Base-by-base conservation (phyloP, 30 jellyfish, hydroid and myxozoan genomes). In the Morbakka virulenta region DNA sequence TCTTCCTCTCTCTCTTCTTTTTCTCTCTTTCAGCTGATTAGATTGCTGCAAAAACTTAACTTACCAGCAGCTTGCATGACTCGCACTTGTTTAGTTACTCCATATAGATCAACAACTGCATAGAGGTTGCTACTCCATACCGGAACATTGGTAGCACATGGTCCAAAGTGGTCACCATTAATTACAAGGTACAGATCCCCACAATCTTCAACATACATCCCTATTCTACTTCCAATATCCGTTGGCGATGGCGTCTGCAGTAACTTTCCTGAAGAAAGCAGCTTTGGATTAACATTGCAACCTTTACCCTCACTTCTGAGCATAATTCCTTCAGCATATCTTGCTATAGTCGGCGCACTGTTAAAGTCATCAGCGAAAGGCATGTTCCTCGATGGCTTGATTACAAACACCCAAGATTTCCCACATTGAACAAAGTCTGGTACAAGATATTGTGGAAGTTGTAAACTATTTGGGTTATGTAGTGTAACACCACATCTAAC, bases 91-190 rank as follows among this genome's bases (percentile, higher is more conserved):
- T 82, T 89, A 33, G 97, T 89, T n/a, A 75, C 73, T 2, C 97
- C 97, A 82, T 89, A 89, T 13, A 89, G 84, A 63, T 89, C 97
- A 51, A 89, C 91, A 76, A 82, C 97, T 25, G 97, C 97, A 69
- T 73, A 89, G 23, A 89, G 69, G 24, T 52, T 74, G 17, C 78
- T 53, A 32, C 23, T 30, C n/a, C 53, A 69, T 20, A 68, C 68
- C 32, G 97, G 97, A 0, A 89, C 52, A 20, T 77, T 82, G 1
- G 67, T 20, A 0, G 95, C 95, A 61, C 94, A 89, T 1, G 97
- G 97, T 35, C 97, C 97, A 76, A 74, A 89, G 33, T 85, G 88
- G 4, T 32, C 34, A 3, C 97, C 97, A 82, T 89, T 89, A 31
- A 89, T 73, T 22, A 81, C 47, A 64, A 89, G 82, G 72, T 49